A percentile compares a stretch with the other conserved stretches of the same genome.
Conservation (phyloP, 2,797 vertebrate species). For the Alosa sapidissima region DNA sequence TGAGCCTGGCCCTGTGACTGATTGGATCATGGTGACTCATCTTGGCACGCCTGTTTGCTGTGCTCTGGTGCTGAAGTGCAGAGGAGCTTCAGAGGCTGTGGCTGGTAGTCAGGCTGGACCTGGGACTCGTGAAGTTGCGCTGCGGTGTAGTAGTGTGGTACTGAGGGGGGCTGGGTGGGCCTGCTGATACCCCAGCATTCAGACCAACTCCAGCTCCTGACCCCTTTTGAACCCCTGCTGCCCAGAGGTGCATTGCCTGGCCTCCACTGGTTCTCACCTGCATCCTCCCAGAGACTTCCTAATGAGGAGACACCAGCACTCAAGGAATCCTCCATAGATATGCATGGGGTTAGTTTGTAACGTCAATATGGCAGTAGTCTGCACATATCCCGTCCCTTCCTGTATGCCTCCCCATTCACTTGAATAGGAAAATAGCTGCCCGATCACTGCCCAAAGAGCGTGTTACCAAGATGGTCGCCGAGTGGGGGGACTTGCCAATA, state of each 20-base stretch:
- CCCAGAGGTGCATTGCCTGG: neutral
- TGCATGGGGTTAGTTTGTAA: too few relatives aligned
- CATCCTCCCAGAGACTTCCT: neutral
- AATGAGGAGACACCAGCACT: too few relatives aligned
- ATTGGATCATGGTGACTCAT: constrained; percentile 76
- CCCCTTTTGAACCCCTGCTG: neutral
- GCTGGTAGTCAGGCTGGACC: neutral
- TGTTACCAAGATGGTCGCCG: too few relatives aligned
- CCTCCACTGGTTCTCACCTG: neutral
- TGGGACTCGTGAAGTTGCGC: neutral
- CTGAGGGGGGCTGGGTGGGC: neutral
- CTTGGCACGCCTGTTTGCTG: constrained; percentile 2
- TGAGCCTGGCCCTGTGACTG: constrained; percentile 66
- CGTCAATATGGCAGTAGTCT: too few relatives aligned
- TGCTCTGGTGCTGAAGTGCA: neutral
- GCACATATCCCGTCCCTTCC: too few relatives aligned
- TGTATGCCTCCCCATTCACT: too few relatives aligned
- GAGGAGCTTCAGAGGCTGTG: neutral
- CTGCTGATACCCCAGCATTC: neutral
- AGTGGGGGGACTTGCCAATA: too few relatives aligned
- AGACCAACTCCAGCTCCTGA: neutral
- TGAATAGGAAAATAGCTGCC: too few relatives aligned
- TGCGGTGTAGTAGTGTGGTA: neutral
- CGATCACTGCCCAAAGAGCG: too few relatives aligned
- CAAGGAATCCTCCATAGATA: too few relatives aligned